These are phyloP conservation scores for Pararge aegeria DNA, from an alignment of 1,140 invertebrate genomes.

Conservation along the genomic window DNA sequence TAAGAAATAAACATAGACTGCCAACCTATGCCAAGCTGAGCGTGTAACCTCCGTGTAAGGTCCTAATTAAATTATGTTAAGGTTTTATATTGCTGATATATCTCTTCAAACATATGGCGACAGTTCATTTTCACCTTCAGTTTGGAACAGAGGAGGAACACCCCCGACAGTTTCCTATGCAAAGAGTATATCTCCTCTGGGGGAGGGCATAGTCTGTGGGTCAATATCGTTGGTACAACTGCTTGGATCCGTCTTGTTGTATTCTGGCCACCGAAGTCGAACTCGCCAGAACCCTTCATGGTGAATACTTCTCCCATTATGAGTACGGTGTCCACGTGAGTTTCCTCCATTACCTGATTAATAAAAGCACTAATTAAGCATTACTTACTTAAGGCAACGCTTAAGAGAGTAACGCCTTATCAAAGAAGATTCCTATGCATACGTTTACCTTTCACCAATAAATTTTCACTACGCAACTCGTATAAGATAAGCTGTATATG, in stretches of 20 bases:
- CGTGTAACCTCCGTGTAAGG: too few relatives aligned
- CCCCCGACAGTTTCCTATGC: conserved; percentile 98
- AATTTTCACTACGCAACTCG: too few relatives aligned
- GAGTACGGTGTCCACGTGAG: conserved; percentile 97
- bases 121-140: conserved; percentile 93
- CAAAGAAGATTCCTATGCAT: too few relatives aligned
- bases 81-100: conserved; percentile 85
- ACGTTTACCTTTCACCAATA: too few relatives aligned
- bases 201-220: conserved; percentile 96
- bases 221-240: conserved; percentile 96
- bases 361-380: background rate
- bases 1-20: too few relatives aligned
- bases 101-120: conserved; percentile 91
- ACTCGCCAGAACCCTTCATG: conserved; percentile 83
- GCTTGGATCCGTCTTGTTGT: conserved; percentile 86
- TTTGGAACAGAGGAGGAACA: conserved; percentile 97
- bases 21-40: too few relatives aligned
- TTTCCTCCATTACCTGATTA: conserved; percentile 92
- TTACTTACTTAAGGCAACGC: background rate
- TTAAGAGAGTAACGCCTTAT: too few relatives aligned
- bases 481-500: too few relatives aligned
- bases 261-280: conserved; percentile 92
- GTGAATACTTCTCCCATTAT: conserved; percentile 96
- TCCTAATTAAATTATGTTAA: background rate
- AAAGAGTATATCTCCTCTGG: conserved; percentile 99